phyloP scores from a whole-genome alignment of 1,140 invertebrate species.

The Chironomus striatipennis region DNA sequence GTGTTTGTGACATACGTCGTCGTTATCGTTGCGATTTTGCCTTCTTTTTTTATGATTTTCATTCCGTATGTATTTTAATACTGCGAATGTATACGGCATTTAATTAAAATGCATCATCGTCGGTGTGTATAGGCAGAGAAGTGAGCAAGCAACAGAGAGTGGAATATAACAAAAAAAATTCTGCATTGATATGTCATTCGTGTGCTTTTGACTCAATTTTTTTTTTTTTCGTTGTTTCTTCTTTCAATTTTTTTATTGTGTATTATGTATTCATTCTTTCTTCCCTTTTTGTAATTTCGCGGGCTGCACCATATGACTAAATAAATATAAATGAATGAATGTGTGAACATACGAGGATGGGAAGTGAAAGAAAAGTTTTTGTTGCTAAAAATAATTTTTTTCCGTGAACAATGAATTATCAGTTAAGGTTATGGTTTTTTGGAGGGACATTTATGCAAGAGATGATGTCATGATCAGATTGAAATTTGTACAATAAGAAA shows the following conservation, averaged over 20 bases:
- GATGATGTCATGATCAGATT: no score
- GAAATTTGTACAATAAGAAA: no score
- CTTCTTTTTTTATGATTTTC: background rate
- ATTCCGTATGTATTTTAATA: background rate
- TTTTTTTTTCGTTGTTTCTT: background rate
- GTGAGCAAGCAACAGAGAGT: background rate
- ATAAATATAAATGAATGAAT: background rate
- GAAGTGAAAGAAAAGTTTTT: no score
- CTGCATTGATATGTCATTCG: no score
- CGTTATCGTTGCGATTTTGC: background rate
- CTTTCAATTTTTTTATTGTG: background rate
- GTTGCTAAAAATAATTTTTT: no score
- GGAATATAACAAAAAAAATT: background rate
- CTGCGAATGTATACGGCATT: background rate
- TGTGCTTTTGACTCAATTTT: background rate
- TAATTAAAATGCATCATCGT: constrained; percentile 21
- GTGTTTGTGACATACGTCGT: background rate
- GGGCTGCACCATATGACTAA: background rate
- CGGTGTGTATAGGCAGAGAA: background rate
- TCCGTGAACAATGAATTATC: no score
- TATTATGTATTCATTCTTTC: background rate
- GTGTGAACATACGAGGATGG: background rate
- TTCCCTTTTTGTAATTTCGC: no score
- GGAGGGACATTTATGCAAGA: no score
- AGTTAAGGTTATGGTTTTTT: no score